These are phyloP conservation scores for Halocynthia aurantium DNA, from an alignment of 23 tunicate genomes.

Conservation along the genomic window DNA sequence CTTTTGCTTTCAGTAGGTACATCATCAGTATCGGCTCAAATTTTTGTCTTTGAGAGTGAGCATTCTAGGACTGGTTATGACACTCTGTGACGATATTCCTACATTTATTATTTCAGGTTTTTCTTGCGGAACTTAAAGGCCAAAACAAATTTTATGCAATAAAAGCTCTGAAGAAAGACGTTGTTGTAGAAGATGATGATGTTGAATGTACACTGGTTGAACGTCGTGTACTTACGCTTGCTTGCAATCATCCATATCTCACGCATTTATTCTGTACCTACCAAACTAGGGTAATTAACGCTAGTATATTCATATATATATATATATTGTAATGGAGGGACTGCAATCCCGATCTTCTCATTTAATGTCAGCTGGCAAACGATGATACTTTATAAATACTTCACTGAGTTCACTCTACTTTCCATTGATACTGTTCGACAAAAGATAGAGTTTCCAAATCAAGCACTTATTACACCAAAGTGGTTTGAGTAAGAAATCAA, in stretches of 20 bases:
- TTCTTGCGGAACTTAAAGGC: conserved; percentile 80
- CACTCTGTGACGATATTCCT: too few relatives aligned
- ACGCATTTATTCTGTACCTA: conserved; percentile 93
- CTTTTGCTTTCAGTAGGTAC: not conserved
- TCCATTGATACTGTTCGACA: too few relatives aligned
- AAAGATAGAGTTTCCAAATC: too few relatives aligned
- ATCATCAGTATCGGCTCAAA: too few relatives aligned
- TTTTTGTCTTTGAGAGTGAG: too few relatives aligned
- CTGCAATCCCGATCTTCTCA: too few relatives aligned
- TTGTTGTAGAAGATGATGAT: conserved; percentile 92
- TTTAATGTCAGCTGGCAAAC: too few relatives aligned
- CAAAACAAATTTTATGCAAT: conserved; percentile 60
- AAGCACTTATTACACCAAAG: too few relatives aligned
- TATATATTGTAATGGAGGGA: too few relatives aligned
- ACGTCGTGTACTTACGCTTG: conserved; percentile 67
- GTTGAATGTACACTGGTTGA: conserved; percentile 97
- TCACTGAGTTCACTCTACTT: too few relatives aligned
- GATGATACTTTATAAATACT: too few relatives aligned
- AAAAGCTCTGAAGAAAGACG: conserved; percentile 94
- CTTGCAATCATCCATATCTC: conserved; percentile 94
- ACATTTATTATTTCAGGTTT: conserved; percentile 34
- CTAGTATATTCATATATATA: not conserved
- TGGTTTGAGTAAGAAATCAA: too few relatives aligned
- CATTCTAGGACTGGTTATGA: not conserved
- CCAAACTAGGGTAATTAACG: conserved; percentile 64